Percentiles rank a stretch among this genome's conserved stretches.
Conservation (phyloP, 2,888 invertebrate genomes). For the Tipula helvola region DNA sequence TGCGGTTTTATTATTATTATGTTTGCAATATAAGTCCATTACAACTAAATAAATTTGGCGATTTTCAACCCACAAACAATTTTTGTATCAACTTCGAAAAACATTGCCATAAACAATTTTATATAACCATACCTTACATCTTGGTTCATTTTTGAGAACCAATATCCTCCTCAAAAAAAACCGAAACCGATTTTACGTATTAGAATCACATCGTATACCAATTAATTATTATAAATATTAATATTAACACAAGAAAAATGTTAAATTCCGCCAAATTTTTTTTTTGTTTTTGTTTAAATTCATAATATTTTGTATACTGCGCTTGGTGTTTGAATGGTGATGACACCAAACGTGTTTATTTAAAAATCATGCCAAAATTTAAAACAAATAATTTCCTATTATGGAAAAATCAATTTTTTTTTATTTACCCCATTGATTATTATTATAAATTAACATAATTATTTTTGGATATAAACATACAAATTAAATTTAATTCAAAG, state of each 20-base stretch:
- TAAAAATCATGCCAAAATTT: neutral
- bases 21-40: neutral
- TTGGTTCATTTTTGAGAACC: neutral
- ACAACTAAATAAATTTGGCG: neutral
- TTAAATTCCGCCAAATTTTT: neutral
- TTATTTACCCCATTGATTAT: neutral
- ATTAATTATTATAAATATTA: neutral
- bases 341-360: neutral
- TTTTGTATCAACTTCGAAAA: neutral
- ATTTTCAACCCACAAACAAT: neutral
- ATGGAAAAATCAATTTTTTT: neutral
- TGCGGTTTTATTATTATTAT: neutral
- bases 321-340: neutral
- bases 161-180: neutral
- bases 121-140: neutral
- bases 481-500: neutral
- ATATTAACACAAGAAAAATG: too few species aligned
- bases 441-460: neutral
- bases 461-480: neutral
- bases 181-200: neutral
- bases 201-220: neutral
- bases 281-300: neutral
- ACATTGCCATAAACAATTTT: neutral
- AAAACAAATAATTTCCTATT: neutral
- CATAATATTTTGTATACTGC: neutral